Percentiles rank a stretch among this genome's conserved stretches.
Evolutionary conservation across 2,797 vertebrate genomes (phyloP).

Genomic region (Coregonus sp.): DNA sequence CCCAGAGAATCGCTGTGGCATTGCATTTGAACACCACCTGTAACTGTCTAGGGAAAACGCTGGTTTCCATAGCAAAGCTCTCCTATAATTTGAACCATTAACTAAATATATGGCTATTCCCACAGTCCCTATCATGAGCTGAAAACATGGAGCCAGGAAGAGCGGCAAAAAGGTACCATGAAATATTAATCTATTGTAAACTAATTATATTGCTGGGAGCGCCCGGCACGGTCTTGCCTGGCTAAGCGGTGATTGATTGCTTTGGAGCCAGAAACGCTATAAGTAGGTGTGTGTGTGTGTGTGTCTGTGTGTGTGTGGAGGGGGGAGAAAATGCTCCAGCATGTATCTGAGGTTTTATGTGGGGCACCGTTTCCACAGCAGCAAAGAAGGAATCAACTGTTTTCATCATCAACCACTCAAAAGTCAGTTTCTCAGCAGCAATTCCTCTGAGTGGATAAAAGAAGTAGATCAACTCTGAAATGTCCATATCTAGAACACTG

Average conservation of each 20-base stretch:
- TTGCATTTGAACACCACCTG: background rate
- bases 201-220: constrained; percentile 69
- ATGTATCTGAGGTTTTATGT: constrained; percentile 37
- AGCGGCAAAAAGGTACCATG: constrained; percentile 43
- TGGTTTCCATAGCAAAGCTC: background rate
- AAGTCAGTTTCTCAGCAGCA: background rate
- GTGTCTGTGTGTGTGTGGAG: constrained; percentile 3
- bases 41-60: background rate
- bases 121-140: constrained; percentile 40
- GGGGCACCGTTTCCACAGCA: constrained; percentile 25
- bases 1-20: no score
- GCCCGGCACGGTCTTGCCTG: constrained; percentile 53
- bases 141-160: constrained; percentile 47
- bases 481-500: background rate
- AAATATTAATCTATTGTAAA: constrained; percentile 71
- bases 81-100: constrained; percentile 25
- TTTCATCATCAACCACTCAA: background rate
- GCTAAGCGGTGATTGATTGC: constrained; percentile 73
- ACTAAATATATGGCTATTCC: constrained; percentile 27
- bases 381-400: background rate
- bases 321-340: constrained; percentile 20
- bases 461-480: background rate
- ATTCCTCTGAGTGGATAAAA: background rate
- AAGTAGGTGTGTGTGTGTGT: constrained; percentile 12
- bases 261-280: constrained; percentile 48